phyloP scores from a whole-genome alignment of 1,140 invertebrate species.

The Apis dorsata region DNA sequence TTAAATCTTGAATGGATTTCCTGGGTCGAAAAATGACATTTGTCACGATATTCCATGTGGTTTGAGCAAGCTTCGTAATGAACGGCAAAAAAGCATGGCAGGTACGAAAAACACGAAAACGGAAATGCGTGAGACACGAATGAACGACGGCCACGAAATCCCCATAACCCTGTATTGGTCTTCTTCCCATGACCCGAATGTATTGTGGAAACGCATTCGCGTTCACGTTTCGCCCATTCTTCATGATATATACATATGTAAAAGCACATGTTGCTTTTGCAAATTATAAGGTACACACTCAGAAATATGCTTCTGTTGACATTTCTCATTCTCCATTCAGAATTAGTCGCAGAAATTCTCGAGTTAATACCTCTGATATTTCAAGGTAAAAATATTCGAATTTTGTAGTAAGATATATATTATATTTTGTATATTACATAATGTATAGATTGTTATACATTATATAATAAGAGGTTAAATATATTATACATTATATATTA shows the following conservation, averaged over 20 bases:
- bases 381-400: background rate
- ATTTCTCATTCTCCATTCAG: background rate
- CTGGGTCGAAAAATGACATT: background rate
- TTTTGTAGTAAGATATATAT: background rate
- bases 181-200: conserved; percentile 62
- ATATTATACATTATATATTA: too few species aligned
- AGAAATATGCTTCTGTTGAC: background rate
- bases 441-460: too few species aligned
- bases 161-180: conserved; percentile 30
- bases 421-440: background rate
- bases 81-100: background rate
- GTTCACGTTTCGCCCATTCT: conserved; percentile 18
- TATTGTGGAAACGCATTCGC: conserved; percentile 28
- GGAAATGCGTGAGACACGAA: conserved; percentile 64
- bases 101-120: conserved; percentile 45
- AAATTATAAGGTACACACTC: conserved; percentile 3
- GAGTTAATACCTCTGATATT: background rate
- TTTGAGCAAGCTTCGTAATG: background rate
- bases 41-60: background rate
- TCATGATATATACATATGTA: background rate
- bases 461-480: too few species aligned
- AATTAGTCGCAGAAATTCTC: background rate
- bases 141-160: conserved; percentile 42
- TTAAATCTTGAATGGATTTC: background rate
- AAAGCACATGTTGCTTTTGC: background rate